A percentile compares a stretch with the other conserved stretches of the same genome.
phyloP scores from a whole-genome alignment of 2,797 vertebrate species.

The Anguilla anguilla region DNA sequence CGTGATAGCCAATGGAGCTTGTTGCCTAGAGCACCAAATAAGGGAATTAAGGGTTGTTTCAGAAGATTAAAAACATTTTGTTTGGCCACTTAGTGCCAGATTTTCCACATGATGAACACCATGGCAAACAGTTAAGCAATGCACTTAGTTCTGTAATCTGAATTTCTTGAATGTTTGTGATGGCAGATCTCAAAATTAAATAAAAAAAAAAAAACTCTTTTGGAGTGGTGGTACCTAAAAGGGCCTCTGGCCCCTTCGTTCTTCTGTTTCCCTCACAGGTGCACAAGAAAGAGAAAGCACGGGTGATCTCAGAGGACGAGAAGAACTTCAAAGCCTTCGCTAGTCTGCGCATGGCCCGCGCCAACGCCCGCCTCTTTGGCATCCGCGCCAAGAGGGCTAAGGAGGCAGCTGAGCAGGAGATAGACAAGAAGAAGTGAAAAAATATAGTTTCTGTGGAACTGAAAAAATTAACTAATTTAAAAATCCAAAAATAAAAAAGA shows the following conservation, averaged over 20 bases:
- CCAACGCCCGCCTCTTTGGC: conserved; percentile 92
- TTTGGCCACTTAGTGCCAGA: background rate
- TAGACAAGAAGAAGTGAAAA: conserved; percentile 96
- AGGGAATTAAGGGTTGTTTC: too few relatives aligned
- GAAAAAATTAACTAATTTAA: conserved; percentile 69
- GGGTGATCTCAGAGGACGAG: conserved; percentile 89
- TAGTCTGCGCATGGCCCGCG: conserved; percentile 92
- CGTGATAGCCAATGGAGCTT: too few relatives aligned
- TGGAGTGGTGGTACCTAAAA: background rate
- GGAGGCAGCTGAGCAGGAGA: conserved; percentile 92
- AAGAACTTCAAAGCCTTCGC: conserved; percentile 98
- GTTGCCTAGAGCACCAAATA: too few relatives aligned
- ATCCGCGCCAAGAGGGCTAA: conserved; percentile 96
- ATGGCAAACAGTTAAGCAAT: background rate
- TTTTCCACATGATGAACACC: background rate
- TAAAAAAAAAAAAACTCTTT: too few relatives aligned
- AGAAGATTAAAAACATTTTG: background rate
- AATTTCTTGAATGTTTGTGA: background rate
- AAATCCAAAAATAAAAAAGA: conserved; percentile 25
- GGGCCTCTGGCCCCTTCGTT: background rate
- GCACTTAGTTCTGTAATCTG: background rate
- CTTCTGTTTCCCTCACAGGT: conserved; percentile 66
- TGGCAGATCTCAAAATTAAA: background rate
- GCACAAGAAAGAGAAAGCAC: conserved; percentile 90
- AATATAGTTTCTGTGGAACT: conserved; percentile 61